Percentiles rank a stretch among this genome's conserved stretches.
phyloP scores from a whole-genome alignment of 2,797 vertebrate species.

The Lacerta bilineata region DNA sequence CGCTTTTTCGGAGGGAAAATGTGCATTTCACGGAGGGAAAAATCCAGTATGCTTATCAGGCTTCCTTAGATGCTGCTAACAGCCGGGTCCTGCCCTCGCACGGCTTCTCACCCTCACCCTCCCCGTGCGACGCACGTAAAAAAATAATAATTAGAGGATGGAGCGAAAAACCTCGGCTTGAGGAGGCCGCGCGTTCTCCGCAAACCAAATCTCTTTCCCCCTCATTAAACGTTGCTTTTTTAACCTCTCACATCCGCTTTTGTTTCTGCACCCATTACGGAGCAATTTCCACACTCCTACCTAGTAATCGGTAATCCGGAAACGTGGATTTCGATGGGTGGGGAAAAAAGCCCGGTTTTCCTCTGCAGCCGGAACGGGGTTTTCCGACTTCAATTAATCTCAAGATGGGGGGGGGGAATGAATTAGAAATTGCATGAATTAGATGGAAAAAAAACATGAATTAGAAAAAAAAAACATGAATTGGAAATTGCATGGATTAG shows the following conservation, averaged over 20 bases:
- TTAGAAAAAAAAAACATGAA: no score
- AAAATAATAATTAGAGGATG: constrained; percentile 31
- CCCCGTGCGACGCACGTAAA: constrained; percentile 56
- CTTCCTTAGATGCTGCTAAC: constrained; percentile 17
- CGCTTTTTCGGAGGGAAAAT: no score
- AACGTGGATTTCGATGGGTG: constrained; percentile 67
- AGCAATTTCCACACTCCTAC: constrained; percentile 65
- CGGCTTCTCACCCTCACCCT: constrained; percentile 23
- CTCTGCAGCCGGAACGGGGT: constrained; percentile 76
- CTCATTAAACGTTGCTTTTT: constrained; percentile 61
- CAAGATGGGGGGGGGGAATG: no score
- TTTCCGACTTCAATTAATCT: no score
- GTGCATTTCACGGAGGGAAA: no score
- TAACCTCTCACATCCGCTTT: constrained; percentile 69
- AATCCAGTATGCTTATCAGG: neutral
- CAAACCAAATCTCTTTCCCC: constrained; percentile 60
- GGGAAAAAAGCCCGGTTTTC: constrained; percentile 71
- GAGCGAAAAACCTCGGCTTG: constrained; percentile 33
- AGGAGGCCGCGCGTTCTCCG: constrained; percentile 25
- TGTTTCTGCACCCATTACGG: constrained; percentile 75
- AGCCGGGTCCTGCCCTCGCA: constrained; percentile 20
- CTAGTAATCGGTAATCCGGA: constrained; percentile 74
- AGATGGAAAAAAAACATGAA: no score
- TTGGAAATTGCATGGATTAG: no score
- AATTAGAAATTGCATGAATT: no score